Base-by-base conservation (phyloP, 2,888 invertebrate genomes). In the Neelides folsomi region DNA sequence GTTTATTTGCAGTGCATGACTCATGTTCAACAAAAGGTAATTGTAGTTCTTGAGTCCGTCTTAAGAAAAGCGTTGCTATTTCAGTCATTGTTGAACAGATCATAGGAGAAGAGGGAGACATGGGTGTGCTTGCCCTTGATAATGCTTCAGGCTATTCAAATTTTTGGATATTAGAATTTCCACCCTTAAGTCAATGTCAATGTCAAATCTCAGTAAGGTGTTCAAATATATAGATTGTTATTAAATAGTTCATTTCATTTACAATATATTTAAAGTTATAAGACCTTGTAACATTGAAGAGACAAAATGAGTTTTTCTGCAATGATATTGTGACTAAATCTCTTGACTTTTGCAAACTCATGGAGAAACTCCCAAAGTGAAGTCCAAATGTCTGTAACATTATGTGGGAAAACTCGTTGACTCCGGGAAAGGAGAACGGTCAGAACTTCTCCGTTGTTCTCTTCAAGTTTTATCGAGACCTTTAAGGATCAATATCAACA, bases 1-100 rank as follows among this genome's bases (percentile, higher is more conserved):
- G 86, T 66, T 85, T 85, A 65, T 86, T 86, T 12, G 87, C 87
- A 2, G 88, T 87, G 68, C 87, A 87, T 39, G 82, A 82, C 70
- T 88, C 87, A 12, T 81, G 75, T 70, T 88, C 88, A 55, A 81
- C 76, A 72, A 88, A 88, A 0, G 87, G 88, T 64, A 88, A 71
- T 53, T 67, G 52, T 51, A 63, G 57, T 58, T 66, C 57, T 49
- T 59, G 56, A 47, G 55, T 57, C 39, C 76, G 74, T 49, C 65
- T 51, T 57, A 71, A 72, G 45, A 71, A 70, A 35, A 74, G 68
- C 52, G 71, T 72, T 1, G 77, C 72, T 35, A 75, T 73, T 51
- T 73, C 72, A 16, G 73, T 70, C 19, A 74, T 68, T 27, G 67
- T 66, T 5, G 72, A 64, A 6, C 69, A 67, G 9, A 71, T 64